Base-by-base conservation (phyloP, 2,797 vertebrate genomes). In the Todus mexicanus region DNA sequence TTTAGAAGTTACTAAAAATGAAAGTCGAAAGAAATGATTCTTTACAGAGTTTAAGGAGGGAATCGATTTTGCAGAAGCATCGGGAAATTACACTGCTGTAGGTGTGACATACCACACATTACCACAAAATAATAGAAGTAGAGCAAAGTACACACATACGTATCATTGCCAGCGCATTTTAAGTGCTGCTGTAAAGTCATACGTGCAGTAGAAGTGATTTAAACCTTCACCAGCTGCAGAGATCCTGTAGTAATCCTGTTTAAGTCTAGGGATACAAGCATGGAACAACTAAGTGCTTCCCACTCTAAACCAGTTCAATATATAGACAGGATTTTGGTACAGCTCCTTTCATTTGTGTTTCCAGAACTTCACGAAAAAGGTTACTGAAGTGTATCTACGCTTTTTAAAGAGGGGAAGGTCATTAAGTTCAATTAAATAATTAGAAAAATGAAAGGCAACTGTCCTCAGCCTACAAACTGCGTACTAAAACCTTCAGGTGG, bases 121-220 rank as follows among this genome's bases (percentile, higher is more conserved):
- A 47, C 64, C 47, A 68, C 12, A 85, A n/a, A 95, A 48, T 12
- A 33, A 72, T 0, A 83, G 7, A 59, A 81, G 43, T 26, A 9
- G 1, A 15, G 13, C 8, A 8, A 21, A 86, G 59, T 3, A 51
- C 27, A 57, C 7, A n/a, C 2, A 8, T 8, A 83, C 3, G 5
- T n/a, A 26, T 53, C 7, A 29, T 12, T 79, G 25, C 9, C 35
- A 45, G 74, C 31, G 61, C 66, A 63, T 71, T 93, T 93, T 19
- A 94, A 61, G 22, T 21, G 18, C 87, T 91, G 87, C 82, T 88
- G 48, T 35, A 75, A 94, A 66, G 22, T 17, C 26, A 4, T 17
- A 20, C 7, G 7, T 72, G 33, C 2, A 1, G 48, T 0, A 57
- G 27, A 56, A 53, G 16, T 20, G 22, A 59, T 26, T 45, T 8